phyloP scores from a whole-genome alignment of 2,888 invertebrate genomes.

The Stictocephala bisonia region DNA sequence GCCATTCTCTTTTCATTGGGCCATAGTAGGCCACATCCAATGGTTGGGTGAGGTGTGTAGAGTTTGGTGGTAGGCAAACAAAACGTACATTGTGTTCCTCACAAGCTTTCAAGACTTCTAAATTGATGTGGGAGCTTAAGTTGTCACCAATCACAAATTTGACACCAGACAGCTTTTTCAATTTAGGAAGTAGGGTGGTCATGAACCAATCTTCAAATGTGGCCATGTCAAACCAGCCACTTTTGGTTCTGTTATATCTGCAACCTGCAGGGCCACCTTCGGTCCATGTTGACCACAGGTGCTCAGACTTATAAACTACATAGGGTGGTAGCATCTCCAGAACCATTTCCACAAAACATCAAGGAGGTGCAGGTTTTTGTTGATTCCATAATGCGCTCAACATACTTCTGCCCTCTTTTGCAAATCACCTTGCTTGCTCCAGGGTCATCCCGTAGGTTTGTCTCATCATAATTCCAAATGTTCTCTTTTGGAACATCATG shows the following conservation, averaged over 20 bases:
- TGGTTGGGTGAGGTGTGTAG: slow-evolving; percentile 56
- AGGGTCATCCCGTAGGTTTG: slow-evolving; percentile 62
- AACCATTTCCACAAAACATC: slow-evolving; percentile 62
- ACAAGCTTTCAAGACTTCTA: slow-evolving; percentile 58
- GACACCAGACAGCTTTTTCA: slow-evolving; percentile 54
- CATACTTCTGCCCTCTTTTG: slow-evolving; percentile 59
- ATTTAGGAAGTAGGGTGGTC: slow-evolving; percentile 55
- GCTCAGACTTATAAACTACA: too few relatives aligned
- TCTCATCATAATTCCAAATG: slow-evolving; percentile 63
- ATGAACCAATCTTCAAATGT: too few relatives aligned
- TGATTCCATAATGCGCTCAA: slow-evolving; percentile 5
- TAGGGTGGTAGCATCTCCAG: slow-evolving; percentile 61
- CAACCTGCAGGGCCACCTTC: too few relatives aligned
- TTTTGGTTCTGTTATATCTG: too few relatives aligned
- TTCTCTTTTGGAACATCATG: slow-evolving; percentile 52
- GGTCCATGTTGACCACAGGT: too few relatives aligned
- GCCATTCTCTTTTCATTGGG: slow-evolving; percentile 58
- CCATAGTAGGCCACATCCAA: slow-evolving; percentile 58
- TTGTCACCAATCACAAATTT: slow-evolving; percentile 61
- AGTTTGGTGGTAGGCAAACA: slow-evolving; percentile 60
- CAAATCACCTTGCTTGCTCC: slow-evolving; percentile 58
- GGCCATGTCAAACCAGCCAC: too few relatives aligned
- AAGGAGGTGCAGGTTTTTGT: slow-evolving; percentile 55
- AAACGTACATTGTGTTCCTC: slow-evolving; percentile 60
- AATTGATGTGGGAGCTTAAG: slow-evolving; percentile 58